These are phyloP conservation scores for Drosophila kambysellisi DNA, from an alignment of 2,888 invertebrate species.

Conservation along the genomic window DNA sequence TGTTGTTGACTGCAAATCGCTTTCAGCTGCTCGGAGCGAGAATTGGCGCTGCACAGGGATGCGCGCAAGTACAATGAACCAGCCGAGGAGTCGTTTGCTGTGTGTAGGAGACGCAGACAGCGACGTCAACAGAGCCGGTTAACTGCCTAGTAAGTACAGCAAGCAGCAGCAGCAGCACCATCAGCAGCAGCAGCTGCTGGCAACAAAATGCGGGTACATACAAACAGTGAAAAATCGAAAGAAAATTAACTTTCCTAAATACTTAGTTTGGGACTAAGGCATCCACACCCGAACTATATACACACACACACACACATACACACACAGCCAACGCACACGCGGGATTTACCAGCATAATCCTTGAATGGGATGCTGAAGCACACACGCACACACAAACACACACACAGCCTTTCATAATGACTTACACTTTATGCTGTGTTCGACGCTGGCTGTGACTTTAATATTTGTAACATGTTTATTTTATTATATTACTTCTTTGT, in stretches of 20 bases:
- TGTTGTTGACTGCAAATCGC: constrained; percentile 56
- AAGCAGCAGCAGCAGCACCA: neutral
- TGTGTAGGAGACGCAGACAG: constrained; percentile 1
- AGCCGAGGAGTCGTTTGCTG: constrained; percentile 20
- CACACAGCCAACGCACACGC: constrained; percentile 3
- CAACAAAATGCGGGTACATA: constrained; percentile 37
- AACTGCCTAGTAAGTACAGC: constrained; percentile 31
- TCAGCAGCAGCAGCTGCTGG: constrained; percentile 6
- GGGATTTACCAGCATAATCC: constrained; percentile 22
- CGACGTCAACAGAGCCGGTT: constrained; percentile 33
- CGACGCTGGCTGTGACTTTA: constrained; percentile 8
- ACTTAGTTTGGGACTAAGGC: constrained; percentile 22
- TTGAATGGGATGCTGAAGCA: constrained; percentile 47
- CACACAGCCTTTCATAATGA: constrained; percentile 3
- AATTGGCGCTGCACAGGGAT: constrained; percentile 34
- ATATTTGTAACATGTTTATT: constrained; percentile 14
- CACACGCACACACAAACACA: neutral
- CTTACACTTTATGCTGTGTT: constrained; percentile 33
- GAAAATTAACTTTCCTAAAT: constrained; percentile 54
- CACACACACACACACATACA: constrained; percentile 8
- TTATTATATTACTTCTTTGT: neutral
- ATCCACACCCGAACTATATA: constrained; percentile 7
- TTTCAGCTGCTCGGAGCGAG: constrained; percentile 44
- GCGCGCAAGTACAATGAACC: constrained; percentile 61
- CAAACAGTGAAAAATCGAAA: constrained; percentile 66